phyloP scores from a whole-genome alignment of 37 sponge, comb jelly and placozoan genomes.

The Theonella swinhoei region DNA sequence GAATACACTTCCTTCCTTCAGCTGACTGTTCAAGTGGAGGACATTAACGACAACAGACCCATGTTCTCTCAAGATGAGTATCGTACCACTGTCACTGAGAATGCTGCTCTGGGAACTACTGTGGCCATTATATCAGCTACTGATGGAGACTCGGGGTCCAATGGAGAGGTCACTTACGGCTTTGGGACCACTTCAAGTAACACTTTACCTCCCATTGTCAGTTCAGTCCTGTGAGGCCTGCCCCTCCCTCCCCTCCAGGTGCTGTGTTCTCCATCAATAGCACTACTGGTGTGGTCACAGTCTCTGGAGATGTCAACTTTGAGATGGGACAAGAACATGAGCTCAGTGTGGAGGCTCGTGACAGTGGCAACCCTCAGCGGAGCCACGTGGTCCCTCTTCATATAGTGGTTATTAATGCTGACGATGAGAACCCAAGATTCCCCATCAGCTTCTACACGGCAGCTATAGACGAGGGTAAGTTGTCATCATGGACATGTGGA shows the following conservation, averaged over 20 bases:
- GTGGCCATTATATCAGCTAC: constrained; percentile 22
- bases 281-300: constrained; percentile 28
- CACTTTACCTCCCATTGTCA: no score
- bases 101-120: constrained; percentile 4
- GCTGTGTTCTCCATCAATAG: constrained; percentile 35
- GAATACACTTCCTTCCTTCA: neutral
- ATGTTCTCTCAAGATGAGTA: constrained; percentile 24
- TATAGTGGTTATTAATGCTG: constrained; percentile 22
- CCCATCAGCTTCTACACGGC: constrained; percentile 16
- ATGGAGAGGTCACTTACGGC: constrained; percentile 48
- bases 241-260: no score
- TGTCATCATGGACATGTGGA: no score
- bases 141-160: constrained; percentile 50
- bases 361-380: constrained; percentile 31
- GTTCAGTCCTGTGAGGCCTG: no score
- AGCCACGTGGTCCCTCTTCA: constrained; percentile 7
- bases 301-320: constrained; percentile 10
- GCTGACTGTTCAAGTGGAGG: constrained; percentile 23
- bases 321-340: constrained; percentile 14
- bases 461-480: constrained; percentile 45
- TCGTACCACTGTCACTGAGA: constrained; percentile 30
- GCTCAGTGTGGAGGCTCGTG: constrained; percentile 48
- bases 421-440: constrained; percentile 58
- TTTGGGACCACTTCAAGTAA: constrained; percentile 17
- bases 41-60: constrained; percentile 57